A percentile compares a stretch with the other conserved stretches of the same genome.
phyloP scores from a whole-genome alignment of 2,113 vertebrate genomes.

The Glaucomys volans region DNA sequence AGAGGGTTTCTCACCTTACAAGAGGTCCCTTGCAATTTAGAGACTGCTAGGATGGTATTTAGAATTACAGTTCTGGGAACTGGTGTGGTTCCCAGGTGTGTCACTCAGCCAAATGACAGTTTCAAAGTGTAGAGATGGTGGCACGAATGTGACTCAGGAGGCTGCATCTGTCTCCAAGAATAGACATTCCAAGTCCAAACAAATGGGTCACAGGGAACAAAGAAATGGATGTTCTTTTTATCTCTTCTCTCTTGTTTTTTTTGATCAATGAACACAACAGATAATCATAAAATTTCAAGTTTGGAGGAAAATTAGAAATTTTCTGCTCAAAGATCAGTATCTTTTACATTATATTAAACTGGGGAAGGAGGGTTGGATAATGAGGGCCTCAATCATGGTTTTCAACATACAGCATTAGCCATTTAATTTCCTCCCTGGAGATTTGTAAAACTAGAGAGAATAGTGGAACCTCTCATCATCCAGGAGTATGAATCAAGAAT shows the following conservation, averaged over 20 bases:
- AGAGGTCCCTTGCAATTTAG: conserved; percentile 42
- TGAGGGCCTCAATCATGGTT: background rate
- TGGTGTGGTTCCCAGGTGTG: conserved; percentile 13
- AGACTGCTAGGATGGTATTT: background rate
- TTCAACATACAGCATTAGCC: background rate
- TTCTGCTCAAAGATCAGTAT: conserved; percentile 1
- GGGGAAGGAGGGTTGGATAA: background rate
- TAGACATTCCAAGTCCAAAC: background rate
- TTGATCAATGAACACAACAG: background rate
- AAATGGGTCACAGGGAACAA: background rate
- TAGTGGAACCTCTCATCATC: background rate
- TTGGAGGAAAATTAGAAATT: background rate
- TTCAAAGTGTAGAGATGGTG: background rate
- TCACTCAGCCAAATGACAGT: background rate
- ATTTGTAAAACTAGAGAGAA: background rate
- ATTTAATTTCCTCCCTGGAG: background rate
- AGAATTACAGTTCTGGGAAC: conserved; percentile 29
- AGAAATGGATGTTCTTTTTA: background rate
- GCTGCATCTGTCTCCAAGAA: background rate
- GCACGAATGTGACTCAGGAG: background rate
- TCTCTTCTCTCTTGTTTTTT: background rate
- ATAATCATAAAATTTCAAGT: background rate
- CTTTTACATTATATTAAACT: background rate
- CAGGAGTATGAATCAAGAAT: conserved; percentile 13
- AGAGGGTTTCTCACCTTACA: conserved; percentile 68